A percentile compares a stretch with the other conserved stretches of the same genome.
phyloP scores from a whole-genome alignment of 2,797 vertebrate genomes.

The Lagocephalus sceleratus region DNA sequence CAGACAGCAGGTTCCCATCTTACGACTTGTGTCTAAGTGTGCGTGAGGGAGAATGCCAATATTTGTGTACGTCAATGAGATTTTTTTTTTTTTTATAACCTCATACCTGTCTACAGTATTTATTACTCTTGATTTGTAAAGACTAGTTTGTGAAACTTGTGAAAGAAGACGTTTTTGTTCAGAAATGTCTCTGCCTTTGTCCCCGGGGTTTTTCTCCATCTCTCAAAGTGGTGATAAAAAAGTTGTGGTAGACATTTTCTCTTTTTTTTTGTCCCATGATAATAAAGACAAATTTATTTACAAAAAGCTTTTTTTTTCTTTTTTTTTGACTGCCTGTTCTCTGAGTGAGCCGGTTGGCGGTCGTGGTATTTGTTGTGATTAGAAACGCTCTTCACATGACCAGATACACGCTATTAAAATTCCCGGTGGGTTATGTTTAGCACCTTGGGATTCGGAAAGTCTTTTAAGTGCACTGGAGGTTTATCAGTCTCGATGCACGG shows the following conservation, averaged over 20 bases:
- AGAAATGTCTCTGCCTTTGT: constrained; percentile 51
- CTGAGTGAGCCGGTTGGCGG: constrained; percentile 33
- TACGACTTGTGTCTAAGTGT: constrained; percentile 5
- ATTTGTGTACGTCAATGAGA: constrained; percentile 26
- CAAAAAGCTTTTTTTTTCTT: constrained; percentile 60
- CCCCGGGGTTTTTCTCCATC: constrained; percentile 49
- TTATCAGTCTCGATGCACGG: constrained; percentile 46
- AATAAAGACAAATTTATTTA: constrained; percentile 72
- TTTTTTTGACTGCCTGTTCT: constrained; percentile 57
- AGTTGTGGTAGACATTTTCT: constrained; percentile 47
- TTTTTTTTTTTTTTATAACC: constrained; percentile 59
- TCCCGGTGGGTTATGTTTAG: constrained; percentile 49
- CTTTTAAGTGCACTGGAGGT: constrained; percentile 43
- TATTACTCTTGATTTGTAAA: constrained; percentile 74
- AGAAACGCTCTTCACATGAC: constrained; percentile 7
- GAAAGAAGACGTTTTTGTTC: constrained; percentile 57
- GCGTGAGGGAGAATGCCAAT: constrained; percentile 10
- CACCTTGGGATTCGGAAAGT: constrained; percentile 50
- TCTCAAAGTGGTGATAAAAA: constrained; percentile 60
- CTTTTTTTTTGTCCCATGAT: constrained; percentile 56
- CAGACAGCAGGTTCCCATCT: constrained; percentile 33
- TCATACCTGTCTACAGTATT: constrained; percentile 72
- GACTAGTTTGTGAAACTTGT: constrained; percentile 64
- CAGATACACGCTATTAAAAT: constrained; percentile 46
- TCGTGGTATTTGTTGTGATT: constrained; percentile 36